Evolutionary conservation across 2,113 vertebrate species (phyloP).

Genomic region (Aptenodytes patagonicus): DNA sequence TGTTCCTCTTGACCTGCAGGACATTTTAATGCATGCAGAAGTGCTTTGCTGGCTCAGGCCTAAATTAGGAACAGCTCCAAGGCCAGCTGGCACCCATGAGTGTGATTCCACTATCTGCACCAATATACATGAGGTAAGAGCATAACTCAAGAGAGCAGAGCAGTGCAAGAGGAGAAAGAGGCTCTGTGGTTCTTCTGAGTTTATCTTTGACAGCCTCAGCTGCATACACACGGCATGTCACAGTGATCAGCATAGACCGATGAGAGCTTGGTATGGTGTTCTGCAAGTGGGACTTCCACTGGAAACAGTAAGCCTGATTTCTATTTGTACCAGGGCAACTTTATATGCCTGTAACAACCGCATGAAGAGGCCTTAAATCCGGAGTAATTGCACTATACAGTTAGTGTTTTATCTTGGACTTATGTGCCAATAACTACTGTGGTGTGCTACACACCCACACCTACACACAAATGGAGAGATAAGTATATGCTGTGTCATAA

Average conservation of each 20-base stretch:
- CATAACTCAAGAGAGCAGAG: slow-evolving; percentile 42
- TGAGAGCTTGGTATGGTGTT: slow-evolving; percentile 14
- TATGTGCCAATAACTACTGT: not conserved
- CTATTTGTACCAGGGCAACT: not conserved
- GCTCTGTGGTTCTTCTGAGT: slow-evolving; percentile 63
- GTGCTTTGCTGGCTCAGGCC: not conserved
- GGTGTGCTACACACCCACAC: not conserved
- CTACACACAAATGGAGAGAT: not conserved
- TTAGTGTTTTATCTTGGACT: not conserved
- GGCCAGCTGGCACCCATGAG: not conserved
- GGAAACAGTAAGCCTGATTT: not conserved
- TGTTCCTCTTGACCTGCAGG: slow-evolving; percentile 11
- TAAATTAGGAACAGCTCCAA: not conserved
- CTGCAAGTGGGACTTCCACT: not conserved
- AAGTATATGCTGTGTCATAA: slow-evolving; percentile 4
- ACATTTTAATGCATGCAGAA: slow-evolving; percentile 8
- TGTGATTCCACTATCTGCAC: slow-evolving; percentile 23
- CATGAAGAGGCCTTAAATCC: not conserved
- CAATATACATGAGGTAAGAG: slow-evolving; percentile 55
- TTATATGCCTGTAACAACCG: not conserved
- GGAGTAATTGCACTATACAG: not conserved
- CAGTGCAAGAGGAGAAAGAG: slow-evolving; percentile 53
- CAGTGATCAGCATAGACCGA: slow-evolving; percentile 2
- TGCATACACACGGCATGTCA: slow-evolving; percentile 9
- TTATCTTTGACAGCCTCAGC: slow-evolving; percentile 24